These are phyloP conservation scores for Mythimna loreyi DNA, from an alignment of 2,888 invertebrate species.

Conservation along the genomic window DNA sequence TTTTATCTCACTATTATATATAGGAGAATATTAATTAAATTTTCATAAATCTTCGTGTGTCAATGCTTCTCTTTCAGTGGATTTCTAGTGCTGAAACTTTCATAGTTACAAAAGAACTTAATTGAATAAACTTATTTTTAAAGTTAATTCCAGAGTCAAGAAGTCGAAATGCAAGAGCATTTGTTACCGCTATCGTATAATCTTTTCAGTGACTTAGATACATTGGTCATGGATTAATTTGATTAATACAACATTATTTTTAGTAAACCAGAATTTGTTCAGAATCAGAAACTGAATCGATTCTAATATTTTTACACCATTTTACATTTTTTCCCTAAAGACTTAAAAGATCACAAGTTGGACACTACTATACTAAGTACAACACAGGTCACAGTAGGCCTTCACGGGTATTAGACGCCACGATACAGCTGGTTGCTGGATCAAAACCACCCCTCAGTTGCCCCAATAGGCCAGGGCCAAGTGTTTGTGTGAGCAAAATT, in stretches of 20 bases:
- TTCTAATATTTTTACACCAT: no score
- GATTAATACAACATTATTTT: not conserved
- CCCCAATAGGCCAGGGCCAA: no score
- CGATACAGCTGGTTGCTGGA: no score
- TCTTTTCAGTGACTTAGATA: not conserved
- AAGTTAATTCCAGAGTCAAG: not conserved
- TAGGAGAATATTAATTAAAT: not conserved
- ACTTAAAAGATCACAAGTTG: no score
- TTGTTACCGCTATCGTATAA: not conserved
- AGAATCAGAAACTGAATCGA: no score
- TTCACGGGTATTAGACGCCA: no score
- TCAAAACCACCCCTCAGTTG: no score
- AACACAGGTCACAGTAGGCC: no score
- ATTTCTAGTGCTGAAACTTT: not conserved
- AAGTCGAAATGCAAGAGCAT: slow-evolving; percentile 2
- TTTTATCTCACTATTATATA: not conserved
- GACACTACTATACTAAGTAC: no score
- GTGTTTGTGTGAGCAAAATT: no score
- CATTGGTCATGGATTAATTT: not conserved
- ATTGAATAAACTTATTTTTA: not conserved
- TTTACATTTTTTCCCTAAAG: no score
- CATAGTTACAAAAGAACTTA: not conserved
- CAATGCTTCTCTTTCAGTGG: not conserved
- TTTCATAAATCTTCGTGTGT: not conserved
- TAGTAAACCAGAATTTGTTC: no score